Evolutionary conservation across 2,888 invertebrate species (phyloP), one percentile per base, ranked within the genome.

Genomic region (Lobophora halterata): DNA sequence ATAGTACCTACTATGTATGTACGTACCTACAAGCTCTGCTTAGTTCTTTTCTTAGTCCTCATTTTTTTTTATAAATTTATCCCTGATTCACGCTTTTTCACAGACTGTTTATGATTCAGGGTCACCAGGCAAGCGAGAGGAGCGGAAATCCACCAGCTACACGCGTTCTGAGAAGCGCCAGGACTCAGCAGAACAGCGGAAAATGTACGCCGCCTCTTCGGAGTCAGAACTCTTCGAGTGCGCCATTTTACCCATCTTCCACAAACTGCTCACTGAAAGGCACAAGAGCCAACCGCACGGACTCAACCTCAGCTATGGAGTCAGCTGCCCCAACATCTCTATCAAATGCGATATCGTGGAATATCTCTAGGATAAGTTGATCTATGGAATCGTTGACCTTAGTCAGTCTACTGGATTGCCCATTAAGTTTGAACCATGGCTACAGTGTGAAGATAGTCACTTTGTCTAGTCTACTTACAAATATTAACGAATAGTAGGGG

Each of bases 331-430:
- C 13, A 96, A 96, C 89, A 96, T 96, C 86, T 96, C 96, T 46
- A 96, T 97, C 62, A 97, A 97, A 86, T 97, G 97, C 89, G 97
- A 97, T 88, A 97, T 97, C 65, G 97, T 97, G 61, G 97, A 97
- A 72, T 97, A 97, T 82, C 91, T 97, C 80, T 96, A 93, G 89
- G 7, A 1, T 29, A n/a, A 12, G 14, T 3, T 26, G n/a, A n/a
- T n/a, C n/a, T n/a, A n/a, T n/a, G n/a, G n/a, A n/a, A n/a, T n/a
- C n/a, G n/a, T n/a, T n/a, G n/a, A n/a, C n/a, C n/a, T n/a, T n/a
- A n/a, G n/a, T n/a, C n/a, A n/a, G n/a, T n/a, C n/a, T n/a, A n/a
- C n/a, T n/a, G n/a, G n/a, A n/a, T n/a, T n/a, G n/a, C n/a, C n/a
- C n/a, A n/a, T n/a, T n/a, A n/a, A n/a, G n/a, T n/a, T n/a, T n/a